Evolutionary conservation across 2,797 vertebrate species (phyloP).

Genomic region (Valencia hispanica): DNA sequence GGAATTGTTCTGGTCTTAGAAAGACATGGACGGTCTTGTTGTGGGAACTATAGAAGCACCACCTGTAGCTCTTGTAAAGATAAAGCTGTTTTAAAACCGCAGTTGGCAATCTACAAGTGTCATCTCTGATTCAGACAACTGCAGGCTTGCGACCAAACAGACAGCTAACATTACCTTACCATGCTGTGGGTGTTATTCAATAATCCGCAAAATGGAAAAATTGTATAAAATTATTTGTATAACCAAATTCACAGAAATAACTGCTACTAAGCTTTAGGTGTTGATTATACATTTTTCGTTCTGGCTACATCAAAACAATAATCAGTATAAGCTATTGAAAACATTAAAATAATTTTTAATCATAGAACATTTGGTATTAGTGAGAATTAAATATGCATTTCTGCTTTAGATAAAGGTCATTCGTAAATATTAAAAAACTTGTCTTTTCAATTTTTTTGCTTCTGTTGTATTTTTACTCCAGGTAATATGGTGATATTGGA

Average conservation of each 20-base stretch:
- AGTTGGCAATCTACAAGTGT: not conserved
- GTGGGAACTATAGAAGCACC: too few relatives aligned
- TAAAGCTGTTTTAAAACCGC: too few relatives aligned
- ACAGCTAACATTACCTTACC: too few relatives aligned
- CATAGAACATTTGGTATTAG: not conserved
- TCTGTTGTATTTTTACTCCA: not conserved
- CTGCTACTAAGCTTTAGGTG: not conserved
- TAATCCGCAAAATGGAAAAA: not conserved
- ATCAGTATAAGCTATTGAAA: not conserved
- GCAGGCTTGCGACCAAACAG: not conserved
- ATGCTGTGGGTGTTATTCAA: not conserved
- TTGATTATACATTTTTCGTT: too few relatives aligned
- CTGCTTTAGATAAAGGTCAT: not conserved
- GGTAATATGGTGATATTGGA: conserved; percentile 35
- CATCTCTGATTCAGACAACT: not conserved
- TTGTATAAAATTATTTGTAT: not conserved
- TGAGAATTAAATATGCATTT: not conserved
- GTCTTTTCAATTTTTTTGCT: not conserved
- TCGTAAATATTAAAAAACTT: not conserved
- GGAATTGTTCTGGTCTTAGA: too few relatives aligned
- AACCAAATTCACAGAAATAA: not conserved
- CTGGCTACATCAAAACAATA: too few relatives aligned
- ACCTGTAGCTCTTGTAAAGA: too few relatives aligned
- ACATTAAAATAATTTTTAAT: not conserved
- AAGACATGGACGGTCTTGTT: too few relatives aligned